These are phyloP conservation scores for Nothobranchius furzeri DNA, from an alignment of 2,113 vertebrate genomes.

Conservation along the genomic window DNA sequence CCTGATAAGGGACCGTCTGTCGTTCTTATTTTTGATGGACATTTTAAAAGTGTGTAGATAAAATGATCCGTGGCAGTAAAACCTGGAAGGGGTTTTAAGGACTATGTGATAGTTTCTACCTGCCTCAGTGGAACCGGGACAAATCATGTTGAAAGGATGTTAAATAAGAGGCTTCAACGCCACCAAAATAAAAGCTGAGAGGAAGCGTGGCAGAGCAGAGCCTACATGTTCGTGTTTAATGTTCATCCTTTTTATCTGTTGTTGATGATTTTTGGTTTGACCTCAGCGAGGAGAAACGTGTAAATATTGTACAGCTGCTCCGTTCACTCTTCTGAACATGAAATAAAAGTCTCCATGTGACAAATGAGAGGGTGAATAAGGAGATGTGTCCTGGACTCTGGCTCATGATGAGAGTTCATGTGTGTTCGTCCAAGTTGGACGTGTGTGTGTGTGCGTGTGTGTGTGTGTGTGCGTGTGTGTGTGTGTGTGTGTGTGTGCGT, in stretches of 20 bases:
- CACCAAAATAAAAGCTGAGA: constrained; percentile 37
- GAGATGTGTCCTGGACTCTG: constrained; percentile 11
- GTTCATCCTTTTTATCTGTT: constrained; percentile 75
- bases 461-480: no score
- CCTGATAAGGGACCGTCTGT: constrained; percentile 62
- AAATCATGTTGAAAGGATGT: constrained; percentile 69
- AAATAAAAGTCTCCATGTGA: constrained; percentile 76
- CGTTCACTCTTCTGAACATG: constrained; percentile 76
- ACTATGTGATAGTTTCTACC: constrained; percentile 59
- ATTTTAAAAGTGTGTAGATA: constrained; percentile 69
- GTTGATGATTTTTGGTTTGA: constrained; percentile 74
- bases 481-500: no score
- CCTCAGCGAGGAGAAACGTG: constrained; percentile 60
- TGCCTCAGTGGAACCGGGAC: constrained; percentile 23
- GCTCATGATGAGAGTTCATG: neutral
- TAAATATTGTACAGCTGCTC: constrained; percentile 82
- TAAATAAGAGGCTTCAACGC: constrained; percentile 40
- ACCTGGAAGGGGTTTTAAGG: constrained; percentile 16
- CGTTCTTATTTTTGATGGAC: constrained; percentile 68
- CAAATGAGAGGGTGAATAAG: constrained; percentile 39
- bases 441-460: neutral
- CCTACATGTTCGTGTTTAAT: constrained; percentile 74
- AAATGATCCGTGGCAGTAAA: constrained; percentile 51
- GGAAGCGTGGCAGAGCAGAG: constrained; percentile 59
- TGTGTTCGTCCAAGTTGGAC: no score